phyloP scores from a whole-genome alignment of 2,888 invertebrate species.

The Toxonevra muliebris region DNA sequence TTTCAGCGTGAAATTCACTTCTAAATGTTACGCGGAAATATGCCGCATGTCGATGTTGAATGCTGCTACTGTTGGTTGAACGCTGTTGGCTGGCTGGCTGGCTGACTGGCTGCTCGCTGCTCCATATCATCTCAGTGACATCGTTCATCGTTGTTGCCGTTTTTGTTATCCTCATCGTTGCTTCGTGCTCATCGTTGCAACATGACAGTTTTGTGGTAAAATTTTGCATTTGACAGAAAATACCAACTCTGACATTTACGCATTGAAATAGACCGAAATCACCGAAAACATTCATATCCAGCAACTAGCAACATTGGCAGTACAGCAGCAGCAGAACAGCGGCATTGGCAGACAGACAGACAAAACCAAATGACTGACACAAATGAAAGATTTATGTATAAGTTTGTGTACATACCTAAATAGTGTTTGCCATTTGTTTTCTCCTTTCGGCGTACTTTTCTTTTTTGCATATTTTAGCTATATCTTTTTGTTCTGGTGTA shows the following conservation, averaged over 20 bases:
- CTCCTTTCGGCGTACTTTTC: background rate
- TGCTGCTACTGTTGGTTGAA: background rate
- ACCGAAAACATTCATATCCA: too few species aligned
- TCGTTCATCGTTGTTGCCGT: background rate
- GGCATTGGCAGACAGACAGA: too few species aligned
- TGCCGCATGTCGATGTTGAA: background rate
- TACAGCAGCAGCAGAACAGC: too few species aligned
- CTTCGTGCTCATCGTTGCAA: slow-evolving; percentile 5
- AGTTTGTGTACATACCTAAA: background rate
- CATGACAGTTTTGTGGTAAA: background rate
- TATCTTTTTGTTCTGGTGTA: background rate
- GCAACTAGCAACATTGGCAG: too few species aligned
- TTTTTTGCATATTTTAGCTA: slow-evolving; percentile 7
- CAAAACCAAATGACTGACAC: too few species aligned
- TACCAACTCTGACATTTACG: too few species aligned
- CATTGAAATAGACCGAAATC: too few species aligned
- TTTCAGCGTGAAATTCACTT: background rate
- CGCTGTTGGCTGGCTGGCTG: background rate
- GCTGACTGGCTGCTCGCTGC: background rate
- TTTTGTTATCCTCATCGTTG: slow-evolving; percentile 2
- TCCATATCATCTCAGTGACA: too few species aligned
- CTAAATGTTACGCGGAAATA: slow-evolving; percentile 1
- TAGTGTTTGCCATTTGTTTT: background rate
- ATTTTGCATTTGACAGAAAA: too few species aligned
- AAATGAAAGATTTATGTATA: too few species aligned